Evolutionary conservation across 2,113 vertebrate species (phyloP).

Genomic region (Amia ocellicauda): DNA sequence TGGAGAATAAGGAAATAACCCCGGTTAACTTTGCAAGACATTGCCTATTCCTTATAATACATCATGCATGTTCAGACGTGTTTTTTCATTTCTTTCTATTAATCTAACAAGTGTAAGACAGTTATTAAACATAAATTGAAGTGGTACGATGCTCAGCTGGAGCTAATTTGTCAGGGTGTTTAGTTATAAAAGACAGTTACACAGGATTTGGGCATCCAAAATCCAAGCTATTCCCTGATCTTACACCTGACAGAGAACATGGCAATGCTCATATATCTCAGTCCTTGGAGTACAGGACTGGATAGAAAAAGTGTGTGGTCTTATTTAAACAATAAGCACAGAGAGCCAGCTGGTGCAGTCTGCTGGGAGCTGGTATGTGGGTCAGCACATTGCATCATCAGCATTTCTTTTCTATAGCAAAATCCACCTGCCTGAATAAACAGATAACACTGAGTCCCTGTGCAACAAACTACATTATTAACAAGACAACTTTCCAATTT

Average conservation of each 20-base stretch:
- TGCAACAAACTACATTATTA: constrained; percentile 63
- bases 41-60: too few species aligned
- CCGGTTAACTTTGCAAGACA: too few species aligned
- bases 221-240: not conserved
- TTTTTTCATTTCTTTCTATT: too few species aligned
- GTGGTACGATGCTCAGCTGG: too few species aligned
- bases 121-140: too few species aligned
- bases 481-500: constrained; percentile 39
- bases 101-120: too few species aligned
- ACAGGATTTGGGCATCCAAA: not conserved
- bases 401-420: constrained; percentile 60
- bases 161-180: too few species aligned
- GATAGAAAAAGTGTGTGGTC: constrained; percentile 34
- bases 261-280: constrained; percentile 39
- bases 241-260: constrained; percentile 21
- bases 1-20: too few species aligned
- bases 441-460: constrained; percentile 45
- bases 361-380: constrained; percentile 75
- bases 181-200: too few species aligned
- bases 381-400: constrained; percentile 81
- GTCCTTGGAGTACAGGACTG: constrained; percentile 37
- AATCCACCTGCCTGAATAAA: constrained; percentile 67
- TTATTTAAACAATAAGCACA: constrained; percentile 46
- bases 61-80: too few species aligned
- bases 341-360: constrained; percentile 66